These are phyloP conservation scores for Camarhynchus parvulus DNA, from an alignment of 2,113 vertebrate genomes.

Conservation along the genomic window DNA sequence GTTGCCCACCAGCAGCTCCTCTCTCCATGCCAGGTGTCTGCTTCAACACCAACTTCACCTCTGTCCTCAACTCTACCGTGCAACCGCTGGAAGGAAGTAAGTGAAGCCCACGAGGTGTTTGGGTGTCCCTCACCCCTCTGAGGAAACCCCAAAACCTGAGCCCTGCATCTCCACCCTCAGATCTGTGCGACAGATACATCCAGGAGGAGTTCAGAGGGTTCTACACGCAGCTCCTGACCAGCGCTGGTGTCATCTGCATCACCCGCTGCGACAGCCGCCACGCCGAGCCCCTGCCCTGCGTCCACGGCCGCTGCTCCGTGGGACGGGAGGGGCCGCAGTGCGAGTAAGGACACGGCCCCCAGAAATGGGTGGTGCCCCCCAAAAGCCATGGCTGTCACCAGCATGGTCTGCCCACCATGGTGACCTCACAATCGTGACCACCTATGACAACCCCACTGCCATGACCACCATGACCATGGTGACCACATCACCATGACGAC, in stretches of 20 bases:
- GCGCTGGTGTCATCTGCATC: rapidly evolving
- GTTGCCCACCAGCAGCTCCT: not conserved
- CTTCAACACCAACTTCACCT: rapidly evolving
- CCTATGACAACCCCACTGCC: too few species aligned
- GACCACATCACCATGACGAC: not conserved
- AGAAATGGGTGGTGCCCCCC: not conserved
- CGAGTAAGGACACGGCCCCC: not conserved
- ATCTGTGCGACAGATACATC: rapidly evolving
- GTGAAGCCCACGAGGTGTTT: not conserved
- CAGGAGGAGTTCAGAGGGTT: rapidly evolving
- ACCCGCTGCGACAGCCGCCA: not conserved
- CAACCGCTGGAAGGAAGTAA: rapidly evolving
- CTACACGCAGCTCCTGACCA: rapidly evolving
- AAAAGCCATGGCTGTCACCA: rapidly evolving
- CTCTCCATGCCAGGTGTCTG: not conserved
- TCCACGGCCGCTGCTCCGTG: not conserved
- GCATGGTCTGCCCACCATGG: rapidly evolving
- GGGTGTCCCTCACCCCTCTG: not conserved
- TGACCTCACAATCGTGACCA: not conserved
- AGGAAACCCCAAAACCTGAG: not conserved
- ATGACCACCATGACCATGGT: too few species aligned
- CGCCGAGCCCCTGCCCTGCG: rapidly evolving
- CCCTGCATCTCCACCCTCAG: rapidly evolving
- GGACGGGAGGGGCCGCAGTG: rapidly evolving
- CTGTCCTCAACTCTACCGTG: rapidly evolving